Percentiles rank a stretch among this genome's conserved stretches.
These are phyloP conservation scores for Unio delphinus DNA, from an alignment of 2,888 invertebrate genomes.

Conservation along the genomic window DNA sequence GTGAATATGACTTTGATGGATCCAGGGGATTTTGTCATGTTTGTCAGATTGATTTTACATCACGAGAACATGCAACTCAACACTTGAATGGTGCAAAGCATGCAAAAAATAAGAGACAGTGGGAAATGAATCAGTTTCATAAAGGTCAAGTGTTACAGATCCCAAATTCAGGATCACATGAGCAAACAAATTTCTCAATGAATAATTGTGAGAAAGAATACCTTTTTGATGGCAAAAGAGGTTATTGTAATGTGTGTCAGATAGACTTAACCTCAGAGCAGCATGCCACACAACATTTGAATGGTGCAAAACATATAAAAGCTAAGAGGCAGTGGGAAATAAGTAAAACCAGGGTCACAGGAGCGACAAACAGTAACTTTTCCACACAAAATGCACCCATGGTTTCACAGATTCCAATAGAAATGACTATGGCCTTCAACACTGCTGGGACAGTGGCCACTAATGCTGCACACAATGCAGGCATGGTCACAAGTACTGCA, in stretches of 20 bases:
- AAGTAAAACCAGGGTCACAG: no score
- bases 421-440: no score
- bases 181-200: neutral
- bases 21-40: constrained; percentile 28
- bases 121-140: no score
- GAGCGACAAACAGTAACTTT: no score
- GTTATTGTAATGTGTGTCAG: constrained; percentile 39
- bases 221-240: constrained; percentile 22
- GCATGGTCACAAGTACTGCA: no score
- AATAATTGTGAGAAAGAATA: constrained; percentile 14
- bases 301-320: constrained; percentile 41
- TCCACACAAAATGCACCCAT: no score
- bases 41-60: constrained; percentile 35
- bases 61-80: constrained; percentile 27
- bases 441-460: no score
- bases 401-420: no score
- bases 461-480: no score
- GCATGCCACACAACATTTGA: constrained; percentile 38
- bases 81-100: constrained; percentile 35
- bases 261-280: constrained; percentile 34
- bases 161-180: no score
- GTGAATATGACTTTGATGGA: constrained; percentile 28
- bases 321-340: no score
- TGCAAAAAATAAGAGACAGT: constrained; percentile 3
- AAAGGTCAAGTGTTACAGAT: no score